Base-by-base conservation (phyloP, 2,888 invertebrate species). In the Adineta ricciae region DNA sequence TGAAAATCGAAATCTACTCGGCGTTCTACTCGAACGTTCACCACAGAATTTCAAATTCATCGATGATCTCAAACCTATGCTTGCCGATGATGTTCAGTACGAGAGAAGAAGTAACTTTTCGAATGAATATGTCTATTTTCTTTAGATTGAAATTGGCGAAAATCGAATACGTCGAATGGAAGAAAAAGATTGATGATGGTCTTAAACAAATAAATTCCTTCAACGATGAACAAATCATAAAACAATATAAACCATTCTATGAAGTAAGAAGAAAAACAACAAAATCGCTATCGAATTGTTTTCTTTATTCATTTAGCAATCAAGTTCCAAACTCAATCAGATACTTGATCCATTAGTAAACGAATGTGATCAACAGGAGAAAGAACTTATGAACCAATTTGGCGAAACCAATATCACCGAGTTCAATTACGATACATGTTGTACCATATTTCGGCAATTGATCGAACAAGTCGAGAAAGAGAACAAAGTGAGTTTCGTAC, bases 161-260 rank as follows among this genome's bases (percentile, higher is more conserved):
- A 41, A 16, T 4, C 24, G 78, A 78, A 11, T 78, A 78, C 41
- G 19, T 32, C 8, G 78, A 38, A 14, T 41, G 38, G 78, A 78
- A 78, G 41, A 41, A 78, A 14, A 78, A 78, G 41, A 78, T 78
- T 78, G 78, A 78, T 41, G n/a, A 78, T n/a, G 78, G 78, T 78
- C 38, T 78, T 38, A 78, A 41, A 38, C 41, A 78, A 78, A 38
- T 78, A 41, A n/a, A 41, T 78, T 41, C 41, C 1, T 19, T 78
- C 4, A 4, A 78, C 14, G 78, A 78, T 78, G 41, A 78, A 41
- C 41, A 78, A 78, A 41, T 78, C 2, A 41, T n/a, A 19, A 36
- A 78, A 78, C 78, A 78, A 78, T 78, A 78, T 8, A 41, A 78
- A 38, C 8, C 24, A n/a, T 78, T 78, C 41, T 78, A 78, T 78